These are phyloP conservation scores for Pseudococcus viburni DNA, from an alignment of 2,888 invertebrate genomes.

Conservation along the genomic window DNA sequence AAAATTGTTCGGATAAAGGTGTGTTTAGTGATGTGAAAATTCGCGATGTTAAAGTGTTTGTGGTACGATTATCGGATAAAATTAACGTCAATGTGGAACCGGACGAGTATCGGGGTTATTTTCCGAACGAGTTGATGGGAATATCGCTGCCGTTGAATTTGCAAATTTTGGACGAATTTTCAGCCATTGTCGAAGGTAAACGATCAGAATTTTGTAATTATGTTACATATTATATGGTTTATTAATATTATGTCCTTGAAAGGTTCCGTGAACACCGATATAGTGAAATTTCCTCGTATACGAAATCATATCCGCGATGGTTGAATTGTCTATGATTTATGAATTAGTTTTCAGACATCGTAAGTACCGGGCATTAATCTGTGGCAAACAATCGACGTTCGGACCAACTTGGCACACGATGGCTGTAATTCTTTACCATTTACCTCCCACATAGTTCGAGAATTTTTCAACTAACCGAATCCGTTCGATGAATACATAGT, in stretches of 20 bases:
- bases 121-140: constrained; percentile 50
- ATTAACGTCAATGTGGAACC: background rate
- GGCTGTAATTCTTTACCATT: constrained; percentile 23
- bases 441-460: constrained; percentile 32
- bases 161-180: constrained; percentile 58
- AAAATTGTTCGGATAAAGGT: constrained; percentile 53
- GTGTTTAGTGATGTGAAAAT: constrained; percentile 56
- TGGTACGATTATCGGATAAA: constrained; percentile 10
- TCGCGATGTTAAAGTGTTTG: constrained; percentile 60
- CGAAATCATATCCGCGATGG: background rate
- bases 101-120: background rate
- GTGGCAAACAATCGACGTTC: constrained; percentile 21
- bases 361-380: constrained; percentile 33
- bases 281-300: constrained; percentile 8
- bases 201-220: background rate
- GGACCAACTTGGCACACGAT: constrained; percentile 13
- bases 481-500: background rate
- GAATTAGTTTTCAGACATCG: constrained; percentile 15
- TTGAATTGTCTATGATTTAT: constrained; percentile 18
- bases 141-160: constrained; percentile 58
- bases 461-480: constrained; percentile 17
- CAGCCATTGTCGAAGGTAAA: constrained; percentile 53
- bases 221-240: background rate
- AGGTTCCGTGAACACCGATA: background rate
- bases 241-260: constrained; percentile 14